Base-by-base conservation (phyloP, 2,113 vertebrate species). In the Ceratotherium simum region DNA sequence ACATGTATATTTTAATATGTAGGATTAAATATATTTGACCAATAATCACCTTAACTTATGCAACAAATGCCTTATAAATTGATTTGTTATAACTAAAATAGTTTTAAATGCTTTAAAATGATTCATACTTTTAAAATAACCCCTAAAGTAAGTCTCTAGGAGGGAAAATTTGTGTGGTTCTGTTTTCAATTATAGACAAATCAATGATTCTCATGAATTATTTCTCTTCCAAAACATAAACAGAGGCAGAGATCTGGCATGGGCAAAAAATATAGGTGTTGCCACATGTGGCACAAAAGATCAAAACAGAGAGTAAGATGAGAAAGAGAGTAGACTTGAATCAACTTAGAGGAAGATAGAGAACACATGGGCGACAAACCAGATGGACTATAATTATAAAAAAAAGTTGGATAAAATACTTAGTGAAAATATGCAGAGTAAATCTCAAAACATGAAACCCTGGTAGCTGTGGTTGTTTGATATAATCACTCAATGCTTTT, bases 381-480 rank as follows among this genome's bases (percentile, higher is more conserved):
- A 64, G 65, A 29, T 64, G 21, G 10, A 16, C 29, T 86, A 5
- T 80, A 33, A 31, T 29, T 25, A 25, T 86, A 16, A 86, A 75
- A 21, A 65, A 23, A 85, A 65, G 12, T 17, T 33, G 25, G 21
- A 12, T 90, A 42, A 65, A 65, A 73, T 82, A 64, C 56, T 90
- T 94, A 20, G 2, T 95, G 31, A 76, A 46, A 76, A 90, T 78
- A 78, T 42, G n/a, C 56, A 79, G 36, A 75, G 33, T 83, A 58
- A 73, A 91, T 91, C 48, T 64, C 33, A 95, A 69, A 82, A 89
- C 58, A 89, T 51, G 58, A 95, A 95, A 89, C 42, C 9, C 39
- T 46, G 42, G 33, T 67, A 46, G 20, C 48, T 85, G 17, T 46
- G 23, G 31, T 89, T 72, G 81, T 51, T 60, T 92, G 25, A 29